These are phyloP conservation scores for Diaperis boleti DNA, from an alignment of 2,888 invertebrate genomes.

Conservation along the genomic window DNA sequence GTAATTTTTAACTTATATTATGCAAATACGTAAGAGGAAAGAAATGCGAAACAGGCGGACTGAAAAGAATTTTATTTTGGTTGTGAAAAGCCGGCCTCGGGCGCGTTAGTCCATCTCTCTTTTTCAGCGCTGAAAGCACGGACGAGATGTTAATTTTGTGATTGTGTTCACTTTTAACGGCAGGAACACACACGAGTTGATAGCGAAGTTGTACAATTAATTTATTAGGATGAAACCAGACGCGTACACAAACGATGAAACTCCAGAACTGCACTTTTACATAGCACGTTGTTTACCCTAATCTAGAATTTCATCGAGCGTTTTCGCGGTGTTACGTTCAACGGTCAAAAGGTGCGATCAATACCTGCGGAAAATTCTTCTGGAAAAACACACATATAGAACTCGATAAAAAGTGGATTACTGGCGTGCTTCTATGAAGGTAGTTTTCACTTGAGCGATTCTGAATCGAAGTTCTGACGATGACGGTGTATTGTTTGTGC, in stretches of 20 bases:
- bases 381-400: not conserved
- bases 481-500: too few relatives aligned
- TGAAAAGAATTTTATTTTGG: constrained; percentile 17
- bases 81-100: constrained; percentile 7
- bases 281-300: not conserved
- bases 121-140: constrained; percentile 2
- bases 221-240: constrained; percentile 6
- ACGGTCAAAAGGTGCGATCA: not conserved
- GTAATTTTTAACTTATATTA: constrained; percentile 28
- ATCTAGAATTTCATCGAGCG: not conserved
- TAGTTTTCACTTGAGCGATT: not conserved
- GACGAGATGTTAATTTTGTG: constrained; percentile 17
- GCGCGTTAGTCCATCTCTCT: constrained; percentile 2
- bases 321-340: not conserved
- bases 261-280: not conserved
- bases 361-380: not conserved
- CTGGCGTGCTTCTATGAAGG: not conserved
- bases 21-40: constrained; percentile 15
- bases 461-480: too few relatives aligned
- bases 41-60: constrained; percentile 12
- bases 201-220: not conserved
- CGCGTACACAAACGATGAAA: not conserved
- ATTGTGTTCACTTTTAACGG: constrained; percentile 7
- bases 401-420: not conserved
- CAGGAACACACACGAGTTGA: not conserved